phyloP scores from a whole-genome alignment of 2,888 invertebrate genomes.

The Drymonia ruficornis region DNA sequence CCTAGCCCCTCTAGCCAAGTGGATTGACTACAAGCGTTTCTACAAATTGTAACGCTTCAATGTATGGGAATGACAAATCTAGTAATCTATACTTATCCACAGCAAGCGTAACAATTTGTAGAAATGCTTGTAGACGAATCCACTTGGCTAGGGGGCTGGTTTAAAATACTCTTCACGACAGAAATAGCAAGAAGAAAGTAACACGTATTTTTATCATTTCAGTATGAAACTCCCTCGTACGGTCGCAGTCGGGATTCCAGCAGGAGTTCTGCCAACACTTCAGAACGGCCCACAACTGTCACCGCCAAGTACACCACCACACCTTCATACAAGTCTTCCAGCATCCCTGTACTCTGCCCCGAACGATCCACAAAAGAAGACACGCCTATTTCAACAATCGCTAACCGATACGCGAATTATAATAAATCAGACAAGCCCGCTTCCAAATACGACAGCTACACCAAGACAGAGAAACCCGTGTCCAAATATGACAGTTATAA shows the following conservation, averaged over 20 bases:
- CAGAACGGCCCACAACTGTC: conserved; percentile 72
- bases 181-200: not conserved
- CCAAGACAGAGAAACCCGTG: conserved; percentile 48
- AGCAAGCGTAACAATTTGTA: too few relatives aligned
- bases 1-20: too few relatives aligned
- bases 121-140: too few relatives aligned
- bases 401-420: conserved; percentile 73
- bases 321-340: conserved; percentile 77
- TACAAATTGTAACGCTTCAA: too few relatives aligned
- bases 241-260: conserved; percentile 65
- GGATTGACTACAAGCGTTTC: too few relatives aligned
- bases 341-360: conserved; percentile 68
- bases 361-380: conserved; percentile 73
- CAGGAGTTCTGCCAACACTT: conserved; percentile 49
- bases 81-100: too few relatives aligned
- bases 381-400: conserved; percentile 70
- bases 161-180: too few relatives aligned
- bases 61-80: too few relatives aligned
- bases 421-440: conserved; percentile 46
- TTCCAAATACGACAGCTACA: conserved; percentile 57
- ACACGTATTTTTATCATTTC: conserved; percentile 46
- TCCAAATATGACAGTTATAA: conserved; percentile 30
- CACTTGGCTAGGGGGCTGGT: too few relatives aligned
- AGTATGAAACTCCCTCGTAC: conserved; percentile 76
- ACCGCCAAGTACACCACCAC: conserved; percentile 76